These are phyloP conservation scores for Atrina japonica DNA, from an alignment of 2,888 invertebrate species.

Conservation along the genomic window DNA sequence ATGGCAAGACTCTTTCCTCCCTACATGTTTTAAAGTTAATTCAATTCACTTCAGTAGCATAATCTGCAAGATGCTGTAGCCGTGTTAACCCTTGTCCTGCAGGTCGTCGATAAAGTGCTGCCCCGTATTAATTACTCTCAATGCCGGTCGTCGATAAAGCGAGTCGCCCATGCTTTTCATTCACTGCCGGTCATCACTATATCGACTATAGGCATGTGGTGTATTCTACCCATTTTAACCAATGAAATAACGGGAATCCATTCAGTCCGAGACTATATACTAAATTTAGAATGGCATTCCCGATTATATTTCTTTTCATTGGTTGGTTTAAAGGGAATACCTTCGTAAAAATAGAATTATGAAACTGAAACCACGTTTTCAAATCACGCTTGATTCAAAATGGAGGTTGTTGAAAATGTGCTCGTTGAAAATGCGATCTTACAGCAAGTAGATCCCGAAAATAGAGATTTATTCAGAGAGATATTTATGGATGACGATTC, in stretches of 20 bases:
- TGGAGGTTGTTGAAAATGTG: slow-evolving; percentile 9
- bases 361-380: neutral
- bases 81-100: no score
- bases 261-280: neutral
- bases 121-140: neutral
- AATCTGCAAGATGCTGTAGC: no score
- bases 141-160: slow-evolving; percentile 13
- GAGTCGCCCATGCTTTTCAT: slow-evolving; percentile 11
- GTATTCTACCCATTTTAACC: no score
- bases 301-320: neutral
- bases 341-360: slow-evolving; percentile 1
- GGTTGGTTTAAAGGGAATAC: neutral
- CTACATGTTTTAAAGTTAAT: no score
- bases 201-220: no score
- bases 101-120: slow-evolving; percentile 10
- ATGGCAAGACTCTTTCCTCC: no score
- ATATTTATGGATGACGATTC: slow-evolving; percentile 4
- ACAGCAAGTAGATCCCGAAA: slow-evolving; percentile 5
- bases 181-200: slow-evolving; percentile 11
- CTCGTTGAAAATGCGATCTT: neutral
- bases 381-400: neutral
- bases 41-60: no score
- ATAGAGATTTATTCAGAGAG: slow-evolving; percentile 1
- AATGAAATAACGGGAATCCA: neutral
- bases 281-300: neutral